A percentile compares a stretch with the other conserved stretches of the same genome.
These are phyloP conservation scores for Delichon dasypus DNA, from an alignment of 2,797 vertebrate genomes.

Conservation along the genomic window DNA sequence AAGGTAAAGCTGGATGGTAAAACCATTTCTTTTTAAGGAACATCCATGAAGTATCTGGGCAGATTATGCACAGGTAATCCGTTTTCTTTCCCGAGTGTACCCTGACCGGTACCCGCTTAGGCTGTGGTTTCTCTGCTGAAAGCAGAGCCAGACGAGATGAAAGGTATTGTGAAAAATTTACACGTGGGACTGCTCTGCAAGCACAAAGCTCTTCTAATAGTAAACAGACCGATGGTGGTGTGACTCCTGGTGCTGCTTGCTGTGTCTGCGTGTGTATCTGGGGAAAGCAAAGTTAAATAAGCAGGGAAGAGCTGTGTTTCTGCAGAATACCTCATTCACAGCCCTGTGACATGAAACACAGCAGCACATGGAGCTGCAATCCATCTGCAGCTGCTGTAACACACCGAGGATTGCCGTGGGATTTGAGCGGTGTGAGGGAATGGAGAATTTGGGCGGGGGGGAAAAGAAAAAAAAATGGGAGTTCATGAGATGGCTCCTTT, in stretches of 20 bases:
- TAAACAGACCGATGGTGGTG: conserved; percentile 34
- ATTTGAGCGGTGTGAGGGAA: neutral
- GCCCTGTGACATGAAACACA: neutral
- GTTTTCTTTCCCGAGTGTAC: neutral
- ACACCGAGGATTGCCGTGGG: neutral
- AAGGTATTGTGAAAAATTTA: conserved; percentile 60
- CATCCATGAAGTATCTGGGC: neutral
- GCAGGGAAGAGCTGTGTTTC: conserved; percentile 15
- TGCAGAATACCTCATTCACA: conserved; percentile 32
- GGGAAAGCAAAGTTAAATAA: conserved; percentile 56
- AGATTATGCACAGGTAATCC: conserved; percentile 34
- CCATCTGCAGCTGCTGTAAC: conserved; percentile 10
- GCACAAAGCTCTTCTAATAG: conserved; percentile 43
- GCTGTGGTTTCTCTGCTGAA: conserved; percentile 46
- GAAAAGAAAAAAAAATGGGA: neutral
- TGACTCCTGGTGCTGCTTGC: conserved; percentile 16
- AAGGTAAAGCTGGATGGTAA: neutral
- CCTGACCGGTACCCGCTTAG: neutral
- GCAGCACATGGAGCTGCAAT: neutral
- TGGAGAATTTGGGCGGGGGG: neutral
- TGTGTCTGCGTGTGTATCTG: conserved; percentile 37
- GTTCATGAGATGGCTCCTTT: neutral
- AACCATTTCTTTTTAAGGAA: neutral
- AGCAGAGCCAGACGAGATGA: conserved; percentile 54
- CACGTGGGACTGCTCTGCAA: conserved; percentile 40